A percentile compares a stretch with the other conserved stretches of the same genome.
Conservation (phyloP, 2,888 invertebrate species). For the Lydus trimaculatus region DNA sequence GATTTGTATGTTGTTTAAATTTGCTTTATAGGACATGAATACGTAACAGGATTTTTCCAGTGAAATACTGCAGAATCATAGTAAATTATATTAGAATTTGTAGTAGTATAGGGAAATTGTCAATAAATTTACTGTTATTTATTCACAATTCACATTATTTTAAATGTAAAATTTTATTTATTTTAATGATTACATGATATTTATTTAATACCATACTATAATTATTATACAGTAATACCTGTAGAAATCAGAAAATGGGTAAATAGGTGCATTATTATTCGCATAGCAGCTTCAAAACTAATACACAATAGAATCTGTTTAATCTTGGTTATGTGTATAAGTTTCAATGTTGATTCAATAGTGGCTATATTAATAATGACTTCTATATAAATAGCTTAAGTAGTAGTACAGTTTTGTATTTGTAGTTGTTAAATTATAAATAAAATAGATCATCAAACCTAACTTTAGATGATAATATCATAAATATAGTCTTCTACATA, state of each 20-base stretch:
- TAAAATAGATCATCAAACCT: neutral
- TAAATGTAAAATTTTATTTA: neutral
- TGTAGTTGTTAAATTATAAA: neutral
- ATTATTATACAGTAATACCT: no score
- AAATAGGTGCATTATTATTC: no score
- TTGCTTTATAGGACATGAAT: neutral
- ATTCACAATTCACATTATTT: neutral
- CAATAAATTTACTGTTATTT: neutral
- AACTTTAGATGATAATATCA: neutral
- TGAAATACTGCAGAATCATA: neutral
- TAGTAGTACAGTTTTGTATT: neutral
- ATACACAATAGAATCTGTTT: neutral
- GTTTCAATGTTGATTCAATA: neutral
- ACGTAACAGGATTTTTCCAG: neutral
- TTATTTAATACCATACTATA: no score
- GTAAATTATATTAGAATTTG: constrained; percentile 1
- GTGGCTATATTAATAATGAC: neutral
- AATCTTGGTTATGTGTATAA: constrained; percentile 5
- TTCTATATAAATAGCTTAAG: neutral
- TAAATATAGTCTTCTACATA: neutral
- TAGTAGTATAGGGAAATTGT: neutral
- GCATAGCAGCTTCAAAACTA: neutral
- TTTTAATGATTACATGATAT: neutral
- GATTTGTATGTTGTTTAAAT: neutral
- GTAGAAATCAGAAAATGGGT: neutral